Conservation (phyloP, 2,888 invertebrate species). For the Campoletis raptor region DNA sequence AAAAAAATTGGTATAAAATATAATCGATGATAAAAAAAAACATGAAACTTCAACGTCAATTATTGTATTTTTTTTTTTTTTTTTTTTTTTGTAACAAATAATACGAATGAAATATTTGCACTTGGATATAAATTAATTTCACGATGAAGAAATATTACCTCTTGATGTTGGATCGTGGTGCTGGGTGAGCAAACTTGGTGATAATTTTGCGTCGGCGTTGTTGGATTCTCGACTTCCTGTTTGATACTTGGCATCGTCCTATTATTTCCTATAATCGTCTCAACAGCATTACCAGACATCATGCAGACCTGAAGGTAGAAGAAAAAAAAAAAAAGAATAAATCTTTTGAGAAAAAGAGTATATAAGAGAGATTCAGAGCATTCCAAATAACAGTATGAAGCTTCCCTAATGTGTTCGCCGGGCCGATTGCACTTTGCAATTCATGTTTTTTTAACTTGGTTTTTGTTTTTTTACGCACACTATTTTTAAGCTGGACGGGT, state of each 20-base stretch:
- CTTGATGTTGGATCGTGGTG: conserved; percentile 84
- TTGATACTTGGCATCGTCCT: conserved; percentile 86
- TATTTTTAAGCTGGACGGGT: conserved; percentile 81
- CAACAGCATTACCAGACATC: conserved; percentile 87
- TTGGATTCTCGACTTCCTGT: conserved; percentile 87
- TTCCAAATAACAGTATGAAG: background rate
- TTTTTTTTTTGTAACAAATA: background rate
- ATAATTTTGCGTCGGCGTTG: conserved; percentile 82
- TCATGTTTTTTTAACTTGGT: conserved; percentile 70
- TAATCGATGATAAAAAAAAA: background rate
- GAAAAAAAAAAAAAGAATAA: conserved; percentile 14
- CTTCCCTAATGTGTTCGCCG: conserved; percentile 65
- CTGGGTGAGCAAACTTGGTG: conserved; percentile 84
- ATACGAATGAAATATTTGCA: background rate
- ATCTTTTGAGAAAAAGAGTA: background rate
- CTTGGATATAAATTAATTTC: background rate
- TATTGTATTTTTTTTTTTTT: background rate
- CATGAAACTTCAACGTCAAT: background rate
- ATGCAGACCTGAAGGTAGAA: conserved; percentile 88
- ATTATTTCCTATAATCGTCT: conserved; percentile 82
- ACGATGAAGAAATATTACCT: conserved; percentile 75
- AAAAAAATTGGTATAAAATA: background rate
- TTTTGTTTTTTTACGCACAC: conserved; percentile 69
- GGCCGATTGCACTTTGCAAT: conserved; percentile 44
- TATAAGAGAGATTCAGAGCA: background rate